A percentile compares a stretch with the other conserved stretches of the same genome.
Evolutionary conservation across 2,113 vertebrate species (phyloP).

Genomic region (Neodontobutis hainanensis): DNA sequence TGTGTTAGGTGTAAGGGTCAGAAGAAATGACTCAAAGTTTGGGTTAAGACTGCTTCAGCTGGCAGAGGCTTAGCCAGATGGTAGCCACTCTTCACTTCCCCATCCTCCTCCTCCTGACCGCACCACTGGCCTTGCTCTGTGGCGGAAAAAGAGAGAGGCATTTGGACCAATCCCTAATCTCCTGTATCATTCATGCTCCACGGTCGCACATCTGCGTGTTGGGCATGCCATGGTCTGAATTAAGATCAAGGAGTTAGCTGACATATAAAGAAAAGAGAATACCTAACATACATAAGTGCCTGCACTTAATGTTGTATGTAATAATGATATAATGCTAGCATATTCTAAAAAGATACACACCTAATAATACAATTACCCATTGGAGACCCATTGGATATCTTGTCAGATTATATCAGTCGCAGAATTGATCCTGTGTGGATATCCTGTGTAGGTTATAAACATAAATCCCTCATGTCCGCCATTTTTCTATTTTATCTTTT

Average conservation of each 20-base stretch:
- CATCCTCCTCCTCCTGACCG: constrained; percentile 25
- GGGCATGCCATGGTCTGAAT: constrained; percentile 28
- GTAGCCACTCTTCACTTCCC: constrained; percentile 59
- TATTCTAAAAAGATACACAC: no score
- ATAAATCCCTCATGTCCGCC: constrained; percentile 36
- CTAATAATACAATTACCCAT: no score
- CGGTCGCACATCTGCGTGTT: constrained; percentile 58
- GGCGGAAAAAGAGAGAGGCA: constrained; percentile 42
- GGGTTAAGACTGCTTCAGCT: constrained; percentile 49
- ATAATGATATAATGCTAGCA: no score
- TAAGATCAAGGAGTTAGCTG: constrained; percentile 53
- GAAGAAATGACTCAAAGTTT: constrained; percentile 48
- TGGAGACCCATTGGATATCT: no score
- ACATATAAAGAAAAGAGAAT: constrained; percentile 33
- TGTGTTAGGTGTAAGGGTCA: constrained; percentile 13
- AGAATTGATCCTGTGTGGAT: constrained; percentile 7
- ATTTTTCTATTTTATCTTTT: constrained; percentile 40
- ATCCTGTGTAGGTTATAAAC: constrained; percentile 30
- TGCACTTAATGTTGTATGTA: no score
- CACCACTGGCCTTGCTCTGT: constrained; percentile 32
- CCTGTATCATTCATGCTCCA: constrained; percentile 59
- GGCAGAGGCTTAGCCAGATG: constrained; percentile 55
- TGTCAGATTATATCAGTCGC: neutral
- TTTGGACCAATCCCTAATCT: constrained; percentile 52
- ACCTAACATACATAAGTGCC: neutral